Evolutionary conservation across 2,797 vertebrate genomes (phyloP), one percentile per base, ranked within the genome.

Genomic region (Potorous gilbertii): DNA sequence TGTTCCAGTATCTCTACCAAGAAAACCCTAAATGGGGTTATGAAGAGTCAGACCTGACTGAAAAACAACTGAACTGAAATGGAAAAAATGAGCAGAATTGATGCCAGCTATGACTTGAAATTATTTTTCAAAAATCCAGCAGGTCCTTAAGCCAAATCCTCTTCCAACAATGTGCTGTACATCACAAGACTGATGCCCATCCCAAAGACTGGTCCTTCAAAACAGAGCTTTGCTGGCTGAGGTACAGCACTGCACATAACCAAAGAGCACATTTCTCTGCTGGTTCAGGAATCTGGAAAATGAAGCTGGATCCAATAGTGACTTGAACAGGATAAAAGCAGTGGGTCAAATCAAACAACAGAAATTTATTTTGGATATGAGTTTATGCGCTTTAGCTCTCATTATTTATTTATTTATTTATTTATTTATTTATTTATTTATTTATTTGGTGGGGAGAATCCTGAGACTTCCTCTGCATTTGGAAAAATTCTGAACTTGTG

Each of bases 91-190:
- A 24, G 21, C 74, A 81, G 40, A 81, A 46, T 81, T n/a, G 21
- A 24, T 46, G 74, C 74, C 74, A 81, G 16, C 10, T 55, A 92
- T 50, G 56, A 92, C n/a, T 16, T 1, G 28, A 89, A 93, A 74
- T 81, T 92, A 52, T n/a, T 57, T 91, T 54, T 27, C 52, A 89
- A 92, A 40, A 62, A 94, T n/a, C 54, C 46, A 96, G 91, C 1
- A 55, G 28, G 14, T 54, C 59, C 1, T 81, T 16, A 66, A 0
- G 0, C 31, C 54, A 74, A 94, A 90, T 87, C 92, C 66, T 92
- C 62, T 31, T 56, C 4, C 34, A 92, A 54, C 94, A 54, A 24
- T 92, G 1, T 46, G 62, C 18, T 40, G 16, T 40, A 8, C 8
- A 18, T 91, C 91, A 31, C 46, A 59, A 92, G 91, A 18, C 54